These are phyloP conservation scores for Lasioglossum vierecki DNA, from an alignment of 2,888 invertebrate genomes.

Conservation along the genomic window DNA sequence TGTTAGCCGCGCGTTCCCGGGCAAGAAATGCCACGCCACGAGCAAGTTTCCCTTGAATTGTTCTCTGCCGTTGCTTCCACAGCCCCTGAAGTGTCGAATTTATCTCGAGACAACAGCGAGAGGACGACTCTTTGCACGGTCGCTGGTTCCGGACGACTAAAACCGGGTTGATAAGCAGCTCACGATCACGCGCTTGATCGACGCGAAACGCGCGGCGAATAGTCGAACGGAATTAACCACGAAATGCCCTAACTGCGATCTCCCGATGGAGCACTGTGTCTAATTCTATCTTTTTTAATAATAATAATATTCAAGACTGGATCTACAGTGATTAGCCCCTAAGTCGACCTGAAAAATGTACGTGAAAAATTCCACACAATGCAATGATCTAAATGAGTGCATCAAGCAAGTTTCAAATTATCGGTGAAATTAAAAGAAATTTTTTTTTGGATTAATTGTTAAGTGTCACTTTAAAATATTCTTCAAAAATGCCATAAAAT, in stretches of 20 bases:
- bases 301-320: background rate
- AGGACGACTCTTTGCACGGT: background rate
- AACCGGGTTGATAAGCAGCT: constrained; percentile 10
- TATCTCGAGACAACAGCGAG: background rate
- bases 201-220: background rate
- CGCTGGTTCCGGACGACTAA: background rate
- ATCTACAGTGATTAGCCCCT: background rate
- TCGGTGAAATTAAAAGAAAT: too few relatives aligned
- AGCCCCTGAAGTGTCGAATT: constrained; percentile 8
- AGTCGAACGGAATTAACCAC: constrained; percentile 9
- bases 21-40: constrained; percentile 16
- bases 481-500: too few relatives aligned
- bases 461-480: too few relatives aligned
- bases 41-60: constrained; percentile 26
- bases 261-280: background rate
- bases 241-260: background rate
- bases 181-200: constrained; percentile 13
- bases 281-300: background rate
- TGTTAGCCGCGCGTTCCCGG: constrained; percentile 43
- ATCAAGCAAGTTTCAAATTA: too few relatives aligned
- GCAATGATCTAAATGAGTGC: background rate
- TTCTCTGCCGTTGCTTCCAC: constrained; percentile 20
- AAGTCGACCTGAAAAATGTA: background rate
- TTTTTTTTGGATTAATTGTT: too few relatives aligned
- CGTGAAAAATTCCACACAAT: background rate